These are phyloP conservation scores for Saguinus imperator DNA, from an alignment of 2,113 vertebrate species.

Conservation along the genomic window DNA sequence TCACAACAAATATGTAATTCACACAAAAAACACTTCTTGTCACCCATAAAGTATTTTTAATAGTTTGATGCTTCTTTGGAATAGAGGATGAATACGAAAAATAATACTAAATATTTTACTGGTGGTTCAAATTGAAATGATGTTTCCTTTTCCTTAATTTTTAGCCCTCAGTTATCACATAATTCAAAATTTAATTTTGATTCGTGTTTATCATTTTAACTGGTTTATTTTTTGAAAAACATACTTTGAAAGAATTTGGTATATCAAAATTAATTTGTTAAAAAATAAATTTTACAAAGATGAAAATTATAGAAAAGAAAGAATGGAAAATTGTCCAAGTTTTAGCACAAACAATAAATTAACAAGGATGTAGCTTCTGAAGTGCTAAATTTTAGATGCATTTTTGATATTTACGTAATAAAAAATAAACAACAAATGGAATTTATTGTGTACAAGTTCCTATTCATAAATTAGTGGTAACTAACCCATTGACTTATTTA, in stretches of 20 bases:
- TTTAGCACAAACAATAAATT: neutral
- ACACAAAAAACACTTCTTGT: neutral
- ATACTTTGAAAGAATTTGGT: neutral
- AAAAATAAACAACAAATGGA: neutral
- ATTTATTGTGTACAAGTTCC: neutral
- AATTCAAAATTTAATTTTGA: constrained; percentile 15
- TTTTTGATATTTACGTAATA: neutral
- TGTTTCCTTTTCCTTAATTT: neutral
- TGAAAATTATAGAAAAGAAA: neutral
- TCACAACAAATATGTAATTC: constrained; percentile 26
- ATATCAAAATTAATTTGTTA: neutral
- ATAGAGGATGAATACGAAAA: neutral
- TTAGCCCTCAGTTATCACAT: neutral
- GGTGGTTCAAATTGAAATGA: neutral
- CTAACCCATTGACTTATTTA: neutral
- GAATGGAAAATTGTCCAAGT: neutral
- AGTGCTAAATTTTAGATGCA: neutral
- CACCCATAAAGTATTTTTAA: neutral
- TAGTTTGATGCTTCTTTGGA: neutral
- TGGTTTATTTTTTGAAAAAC: neutral
- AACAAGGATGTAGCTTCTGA: neutral
- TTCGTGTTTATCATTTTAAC: constrained; percentile 6
- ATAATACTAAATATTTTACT: neutral
- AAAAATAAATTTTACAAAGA: constrained; percentile 1
- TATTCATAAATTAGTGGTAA: neutral